A percentile compares a stretch with the other conserved stretches of the same genome.
Evolutionary conservation across 2,113 vertebrate genomes (phyloP).

Genomic region (Zapornia atra): DNA sequence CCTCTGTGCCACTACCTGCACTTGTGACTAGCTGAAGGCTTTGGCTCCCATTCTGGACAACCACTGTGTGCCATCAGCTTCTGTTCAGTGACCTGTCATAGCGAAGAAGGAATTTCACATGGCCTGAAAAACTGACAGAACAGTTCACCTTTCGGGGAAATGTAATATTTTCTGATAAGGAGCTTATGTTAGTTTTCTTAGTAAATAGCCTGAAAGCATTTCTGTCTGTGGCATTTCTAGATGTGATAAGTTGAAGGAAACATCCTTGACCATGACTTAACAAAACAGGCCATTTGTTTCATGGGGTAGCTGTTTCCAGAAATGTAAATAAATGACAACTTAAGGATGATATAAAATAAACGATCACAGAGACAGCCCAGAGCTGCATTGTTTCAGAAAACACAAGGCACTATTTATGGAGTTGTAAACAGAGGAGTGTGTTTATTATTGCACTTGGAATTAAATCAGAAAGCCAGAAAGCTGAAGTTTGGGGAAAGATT

Average conservation of each 20-base stretch:
- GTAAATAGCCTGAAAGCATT: slow-evolving; percentile 81
- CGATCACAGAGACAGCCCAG: slow-evolving; percentile 66
- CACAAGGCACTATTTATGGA: slow-evolving; percentile 69
- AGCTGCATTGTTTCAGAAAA: slow-evolving; percentile 71
- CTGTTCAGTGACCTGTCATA: slow-evolving; percentile 84
- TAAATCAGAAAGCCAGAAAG: slow-evolving; percentile 62
- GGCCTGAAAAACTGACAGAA: slow-evolving; percentile 85
- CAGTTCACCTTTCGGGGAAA: slow-evolving; percentile 80
- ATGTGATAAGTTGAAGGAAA: slow-evolving; percentile 82
- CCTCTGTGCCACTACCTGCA: neutral
- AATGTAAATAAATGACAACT: slow-evolving; percentile 76
- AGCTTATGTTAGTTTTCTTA: slow-evolving; percentile 87
- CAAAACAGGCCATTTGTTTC: slow-evolving; percentile 74
- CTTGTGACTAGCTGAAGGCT: slow-evolving; percentile 55
- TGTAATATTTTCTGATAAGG: slow-evolving; percentile 92
- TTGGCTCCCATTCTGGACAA: neutral
- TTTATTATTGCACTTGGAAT: slow-evolving; percentile 69
- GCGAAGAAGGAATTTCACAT: slow-evolving; percentile 78
- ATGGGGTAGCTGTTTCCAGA: slow-evolving; percentile 70
- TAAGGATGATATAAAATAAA: slow-evolving; percentile 80
- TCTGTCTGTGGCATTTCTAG: slow-evolving; percentile 79
- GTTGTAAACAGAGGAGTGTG: slow-evolving; percentile 63
- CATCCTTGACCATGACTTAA: slow-evolving; percentile 79
- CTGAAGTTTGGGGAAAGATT: slow-evolving; percentile 46
- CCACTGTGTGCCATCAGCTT: slow-evolving; percentile 70